These are phyloP conservation scores for Pseudachorutes palmiensis DNA, from an alignment of 1,140 invertebrate genomes.

Conservation along the genomic window DNA sequence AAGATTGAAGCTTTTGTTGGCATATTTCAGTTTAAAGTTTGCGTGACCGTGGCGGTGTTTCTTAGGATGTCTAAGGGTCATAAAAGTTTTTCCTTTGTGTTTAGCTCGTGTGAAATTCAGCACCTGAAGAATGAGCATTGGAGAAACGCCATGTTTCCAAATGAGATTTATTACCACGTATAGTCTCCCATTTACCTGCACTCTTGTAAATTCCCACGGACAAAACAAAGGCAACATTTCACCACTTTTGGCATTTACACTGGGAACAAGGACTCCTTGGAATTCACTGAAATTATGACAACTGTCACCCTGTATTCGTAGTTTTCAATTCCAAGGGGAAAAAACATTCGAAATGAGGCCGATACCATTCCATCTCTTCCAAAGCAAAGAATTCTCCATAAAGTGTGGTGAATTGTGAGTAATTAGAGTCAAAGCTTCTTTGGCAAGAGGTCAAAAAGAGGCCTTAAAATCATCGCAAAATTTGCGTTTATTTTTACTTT, in stretches of 20 bases:
- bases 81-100: background rate
- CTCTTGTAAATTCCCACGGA: background rate
- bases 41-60: too few relatives aligned
- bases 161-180: slow-evolving; percentile 9
- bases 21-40: too few relatives aligned
- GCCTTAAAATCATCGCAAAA: background rate
- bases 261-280: background rate
- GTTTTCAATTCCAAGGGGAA: background rate
- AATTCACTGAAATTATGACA: background rate
- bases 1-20: too few relatives aligned
- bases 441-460: background rate
- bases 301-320: background rate
- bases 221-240: background rate
- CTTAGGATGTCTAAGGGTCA: too few relatives aligned
- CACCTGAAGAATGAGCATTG: slow-evolving; percentile 11
- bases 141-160: background rate
- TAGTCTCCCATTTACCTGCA: background rate
- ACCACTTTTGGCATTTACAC: too few relatives aligned
- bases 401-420: background rate
- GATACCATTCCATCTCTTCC: background rate
- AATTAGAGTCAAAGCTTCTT: slow-evolving; percentile 2
- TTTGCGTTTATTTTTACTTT: background rate
- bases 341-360: background rate
- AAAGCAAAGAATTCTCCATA: background rate
- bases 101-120: slow-evolving; percentile 16